phyloP scores from a whole-genome alignment of 2,113 vertebrate genomes.

The Oryzias javanicus region DNA sequence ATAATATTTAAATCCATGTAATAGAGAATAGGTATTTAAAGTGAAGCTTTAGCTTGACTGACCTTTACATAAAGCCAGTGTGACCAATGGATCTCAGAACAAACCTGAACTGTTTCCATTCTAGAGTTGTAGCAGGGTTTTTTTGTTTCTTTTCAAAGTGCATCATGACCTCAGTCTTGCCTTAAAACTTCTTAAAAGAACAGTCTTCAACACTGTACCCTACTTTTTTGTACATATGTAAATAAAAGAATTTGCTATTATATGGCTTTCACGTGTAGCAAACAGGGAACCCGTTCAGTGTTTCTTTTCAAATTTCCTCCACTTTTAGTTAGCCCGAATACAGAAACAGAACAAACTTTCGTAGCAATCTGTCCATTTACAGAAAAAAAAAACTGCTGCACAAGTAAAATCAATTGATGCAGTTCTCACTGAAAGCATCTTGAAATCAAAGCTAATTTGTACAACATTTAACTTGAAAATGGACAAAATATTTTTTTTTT shows the following conservation, averaged over 20 bases:
- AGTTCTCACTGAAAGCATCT: background rate
- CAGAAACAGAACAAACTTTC: constrained; percentile 1
- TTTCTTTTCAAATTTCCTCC: constrained; percentile 16
- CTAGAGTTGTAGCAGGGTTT: constrained; percentile 56
- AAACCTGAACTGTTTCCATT: constrained; percentile 25
- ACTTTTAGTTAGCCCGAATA: no score
- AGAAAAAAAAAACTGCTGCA: background rate
- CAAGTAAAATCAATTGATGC: background rate
- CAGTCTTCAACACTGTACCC: constrained; percentile 50
- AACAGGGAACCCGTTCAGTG: constrained; percentile 60
- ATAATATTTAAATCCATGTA: background rate
- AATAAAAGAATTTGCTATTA: constrained; percentile 57
- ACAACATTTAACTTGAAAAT: background rate
- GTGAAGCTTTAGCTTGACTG: constrained; percentile 5
- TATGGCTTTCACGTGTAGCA: constrained; percentile 50
- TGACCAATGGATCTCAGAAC: constrained; percentile 27
- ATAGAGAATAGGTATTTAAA: constrained; percentile 2
- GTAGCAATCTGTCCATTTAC: constrained; percentile 33
- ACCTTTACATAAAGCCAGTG: constrained; percentile 25
- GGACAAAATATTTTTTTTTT: no score
- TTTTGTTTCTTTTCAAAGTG: constrained; percentile 19
- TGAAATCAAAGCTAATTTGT: background rate
- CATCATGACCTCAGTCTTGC: constrained; percentile 61
- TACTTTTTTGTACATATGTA: constrained; percentile 61
- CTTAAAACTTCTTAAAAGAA: constrained; percentile 63